Evolutionary conservation across 1,140 invertebrate genomes (phyloP), one percentile per base, ranked within the genome.

Genomic region (Adelges cooleyi): DNA sequence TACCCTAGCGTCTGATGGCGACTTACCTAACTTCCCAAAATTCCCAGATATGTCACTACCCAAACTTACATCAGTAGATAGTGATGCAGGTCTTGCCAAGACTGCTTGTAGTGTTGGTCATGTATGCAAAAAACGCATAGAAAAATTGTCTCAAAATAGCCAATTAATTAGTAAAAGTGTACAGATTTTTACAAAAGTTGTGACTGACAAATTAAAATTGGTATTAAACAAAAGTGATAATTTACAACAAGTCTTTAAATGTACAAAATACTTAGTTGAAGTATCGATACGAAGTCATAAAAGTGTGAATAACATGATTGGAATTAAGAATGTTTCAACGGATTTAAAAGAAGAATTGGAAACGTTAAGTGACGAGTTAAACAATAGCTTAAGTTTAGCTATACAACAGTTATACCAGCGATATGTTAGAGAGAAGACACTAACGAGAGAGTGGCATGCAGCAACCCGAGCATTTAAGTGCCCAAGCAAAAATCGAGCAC

Each of bases 51-150:
- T 62, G 56, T 62, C 56, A 1, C 1, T 62, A 33, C 66, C 66
- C 22, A 67, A 67, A 50, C 76, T 86, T 36, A 83, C 90, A 9
- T 88, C 87, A 2, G 86, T 92, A 5, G 89, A 94, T 73, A 89
- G 89, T 72, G 92, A 95, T 76, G 91, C 91, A 5, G 86, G 84
- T 69, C 81, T 90, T 69, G 90, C 89, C 0, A 94, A 94, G 76
- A 80, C 85, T n/a, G 86, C 87, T 42, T 92, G 90, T 72, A 90
- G 88, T 67, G 87, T 92, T 23, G 89, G 87, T 1, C 87, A 95
- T 76, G 85, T 85, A 46, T 86, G 88, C 69, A 87, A 86, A 72
- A 77, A 90, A 66, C 81, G 85, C 67, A 83, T 94, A 25, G 89
- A 92, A 68, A 83, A 80, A 68, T 79, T 84, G 65, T 77, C 82